Evolutionary conservation across 2,113 vertebrate species (phyloP), one percentile per base, ranked within the genome.

Genomic region (Lycocorax pyrrhopterus): DNA sequence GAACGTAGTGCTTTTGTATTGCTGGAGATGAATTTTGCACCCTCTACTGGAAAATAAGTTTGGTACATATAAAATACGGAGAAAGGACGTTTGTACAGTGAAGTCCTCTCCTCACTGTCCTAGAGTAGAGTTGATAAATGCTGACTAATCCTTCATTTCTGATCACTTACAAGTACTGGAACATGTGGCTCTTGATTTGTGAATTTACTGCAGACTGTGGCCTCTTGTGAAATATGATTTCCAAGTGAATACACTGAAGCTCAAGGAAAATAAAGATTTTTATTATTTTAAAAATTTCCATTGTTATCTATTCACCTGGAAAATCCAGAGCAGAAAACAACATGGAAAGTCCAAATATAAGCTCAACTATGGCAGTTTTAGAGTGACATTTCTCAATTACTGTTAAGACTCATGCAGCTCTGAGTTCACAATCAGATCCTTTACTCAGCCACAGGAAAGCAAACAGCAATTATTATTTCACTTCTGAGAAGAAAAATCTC

Each of bases 21-120:
- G 13, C 23, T 32, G 23, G 22, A 63, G 77, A 51, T 85, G 79
- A 95, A 93, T 92, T 93, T 87, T 97, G 93, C 58, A 87, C 98
- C 97, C 95, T 90, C 97, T 98, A 75, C 97, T 96, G 97, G 97
- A 93, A 94, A 95, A 91, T 86, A 47, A 30, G 12, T 49, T 89
- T 71, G 94, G 47, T 59, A 91, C 73, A 77, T 25, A 63, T 17
- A 51, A 72, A 58, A 52, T 17, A 64, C 13, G 32, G 12, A n/a
- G 19, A 92, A 55, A 44, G 30, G 15, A 32, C 0, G 0, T 26
- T 7, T 53, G 4, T 60, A 16, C 13, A 71, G 41, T 37, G 32
- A 89, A 74, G 47, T 56, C 23, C 12, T 87, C n/a, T 69, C 62
- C 8, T 80, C n/a, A 8, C 60, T 81, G 39, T 71, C 21, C 21